A percentile compares a stretch with the other conserved stretches of the same genome.
These are phyloP conservation scores for Lithophane socia DNA, from an alignment of 2,888 invertebrate genomes.

Conservation along the genomic window DNA sequence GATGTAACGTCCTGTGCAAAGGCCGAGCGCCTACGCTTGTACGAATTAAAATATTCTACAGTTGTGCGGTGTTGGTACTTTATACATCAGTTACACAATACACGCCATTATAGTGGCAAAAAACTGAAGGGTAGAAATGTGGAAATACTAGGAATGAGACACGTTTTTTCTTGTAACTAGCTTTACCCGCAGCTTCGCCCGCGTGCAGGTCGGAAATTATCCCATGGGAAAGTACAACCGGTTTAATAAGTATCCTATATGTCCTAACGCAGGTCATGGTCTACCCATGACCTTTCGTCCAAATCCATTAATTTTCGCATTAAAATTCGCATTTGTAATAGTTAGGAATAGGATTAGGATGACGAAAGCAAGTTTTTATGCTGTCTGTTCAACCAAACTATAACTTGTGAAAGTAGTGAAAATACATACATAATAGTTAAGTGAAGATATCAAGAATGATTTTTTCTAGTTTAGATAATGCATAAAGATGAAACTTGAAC, in stretches of 20 bases:
- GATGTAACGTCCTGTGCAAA: conserved; percentile 44
- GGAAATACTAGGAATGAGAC: not conserved
- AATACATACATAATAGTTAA: not conserved
- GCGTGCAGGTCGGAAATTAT: not conserved
- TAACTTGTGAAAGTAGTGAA: not conserved
- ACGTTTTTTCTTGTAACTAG: not conserved
- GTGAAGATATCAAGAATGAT: not conserved
- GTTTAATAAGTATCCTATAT: no score
- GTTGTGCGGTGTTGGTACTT: not conserved
- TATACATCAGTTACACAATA: not conserved
- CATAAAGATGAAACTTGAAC: not conserved
- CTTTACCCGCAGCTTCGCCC: not conserved
- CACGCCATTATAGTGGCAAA: not conserved
- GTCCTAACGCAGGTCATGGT: no score
- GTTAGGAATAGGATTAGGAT: not conserved
- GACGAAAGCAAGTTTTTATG: not conserved
- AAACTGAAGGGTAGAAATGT: not conserved
- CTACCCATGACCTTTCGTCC: no score
- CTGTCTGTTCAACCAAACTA: not conserved
- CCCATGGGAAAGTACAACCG: no score
- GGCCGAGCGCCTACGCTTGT: conserved; percentile 20
- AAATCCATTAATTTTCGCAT: not conserved
- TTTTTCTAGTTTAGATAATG: not conserved
- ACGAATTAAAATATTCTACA: conserved; percentile 39
- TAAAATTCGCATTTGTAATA: not conserved